Evolutionary conservation across 2,888 invertebrate genomes (phyloP).

Genomic region (Octonoba sinensis): DNA sequence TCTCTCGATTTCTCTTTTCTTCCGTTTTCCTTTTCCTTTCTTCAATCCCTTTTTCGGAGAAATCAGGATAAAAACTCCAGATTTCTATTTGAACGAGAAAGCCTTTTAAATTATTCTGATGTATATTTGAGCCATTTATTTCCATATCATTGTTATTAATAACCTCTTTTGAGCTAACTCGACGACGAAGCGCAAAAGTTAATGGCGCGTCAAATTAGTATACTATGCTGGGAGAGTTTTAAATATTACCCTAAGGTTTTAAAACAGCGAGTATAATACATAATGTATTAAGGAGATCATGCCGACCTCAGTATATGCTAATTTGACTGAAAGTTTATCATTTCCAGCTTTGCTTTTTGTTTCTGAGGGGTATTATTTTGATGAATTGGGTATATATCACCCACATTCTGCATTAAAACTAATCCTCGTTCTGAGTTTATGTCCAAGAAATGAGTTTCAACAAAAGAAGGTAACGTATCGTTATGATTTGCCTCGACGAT

Average conservation of each 20-base stretch:
- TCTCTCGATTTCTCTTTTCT: no score
- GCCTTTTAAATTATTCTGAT: conserved; percentile 42
- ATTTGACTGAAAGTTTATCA: conserved; percentile 37
- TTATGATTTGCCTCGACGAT: no score
- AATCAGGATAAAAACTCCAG: neutral
- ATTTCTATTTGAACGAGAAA: conserved; percentile 20
- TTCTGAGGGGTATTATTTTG: conserved; percentile 35
- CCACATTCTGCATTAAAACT: no score
- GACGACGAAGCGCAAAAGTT: conserved; percentile 35
- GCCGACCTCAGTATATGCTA: conserved; percentile 44
- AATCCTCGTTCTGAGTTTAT: no score
- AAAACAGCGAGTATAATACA: conserved; percentile 40
- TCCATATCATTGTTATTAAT: conserved; percentile 55
- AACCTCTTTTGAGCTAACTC: conserved; percentile 49
- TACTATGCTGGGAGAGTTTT: conserved; percentile 38
- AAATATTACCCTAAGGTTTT: conserved; percentile 52
- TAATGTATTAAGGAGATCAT: conserved; percentile 40
- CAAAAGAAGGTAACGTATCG: no score
- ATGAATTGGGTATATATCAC: conserved; percentile 18
- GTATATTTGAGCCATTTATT: conserved; percentile 48
- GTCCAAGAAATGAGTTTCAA: no score
- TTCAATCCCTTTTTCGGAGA: neutral
- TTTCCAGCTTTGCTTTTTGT: conserved; percentile 29
- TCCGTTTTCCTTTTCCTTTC: no score
- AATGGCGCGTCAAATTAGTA: conserved; percentile 52